phyloP scores from a whole-genome alignment of 2,113 vertebrate species.

The Megaceryle maxima region DNA sequence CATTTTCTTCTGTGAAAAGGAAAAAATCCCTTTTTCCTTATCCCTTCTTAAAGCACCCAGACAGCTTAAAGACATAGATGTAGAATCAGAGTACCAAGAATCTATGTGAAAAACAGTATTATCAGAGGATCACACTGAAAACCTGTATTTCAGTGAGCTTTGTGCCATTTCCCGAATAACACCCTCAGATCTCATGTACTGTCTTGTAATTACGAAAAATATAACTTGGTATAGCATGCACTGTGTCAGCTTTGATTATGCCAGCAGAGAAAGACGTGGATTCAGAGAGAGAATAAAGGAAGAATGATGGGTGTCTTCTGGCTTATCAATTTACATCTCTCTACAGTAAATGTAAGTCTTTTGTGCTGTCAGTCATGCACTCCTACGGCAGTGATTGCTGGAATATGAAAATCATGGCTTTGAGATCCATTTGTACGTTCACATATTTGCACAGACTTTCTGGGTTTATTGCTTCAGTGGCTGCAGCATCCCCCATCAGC shows the following conservation, averaged over 20 bases:
- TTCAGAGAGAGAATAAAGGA: constrained; percentile 33
- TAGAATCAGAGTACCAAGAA: background rate
- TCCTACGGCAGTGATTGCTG: background rate
- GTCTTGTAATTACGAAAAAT: constrained; percentile 23
- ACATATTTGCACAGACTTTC: background rate
- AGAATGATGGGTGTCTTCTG: constrained; percentile 30
- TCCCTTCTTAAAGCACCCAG: background rate
- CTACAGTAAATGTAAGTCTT: constrained; percentile 35
- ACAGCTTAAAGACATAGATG: constrained; percentile 24
- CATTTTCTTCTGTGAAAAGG: background rate
- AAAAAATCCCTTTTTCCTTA: background rate
- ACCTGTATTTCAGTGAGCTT: constrained; percentile 32
- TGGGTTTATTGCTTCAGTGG: background rate
- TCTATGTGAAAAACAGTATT: constrained; percentile 18
- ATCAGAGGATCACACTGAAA: constrained; percentile 38
- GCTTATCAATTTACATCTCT: constrained; percentile 64
- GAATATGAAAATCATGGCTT: constrained; percentile 15
- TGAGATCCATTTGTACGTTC: background rate
- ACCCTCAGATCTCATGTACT: background rate
- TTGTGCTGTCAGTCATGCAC: constrained; percentile 44
- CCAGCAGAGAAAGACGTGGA: constrained; percentile 5
- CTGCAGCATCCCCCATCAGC: background rate
- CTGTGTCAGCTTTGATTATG: constrained; percentile 22
- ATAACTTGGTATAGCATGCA: background rate
- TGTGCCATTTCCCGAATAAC: constrained; percentile 29